These are phyloP conservation scores for Lasioglossum zephyrum DNA, from an alignment of 2,888 invertebrate genomes.

Conservation along the genomic window DNA sequence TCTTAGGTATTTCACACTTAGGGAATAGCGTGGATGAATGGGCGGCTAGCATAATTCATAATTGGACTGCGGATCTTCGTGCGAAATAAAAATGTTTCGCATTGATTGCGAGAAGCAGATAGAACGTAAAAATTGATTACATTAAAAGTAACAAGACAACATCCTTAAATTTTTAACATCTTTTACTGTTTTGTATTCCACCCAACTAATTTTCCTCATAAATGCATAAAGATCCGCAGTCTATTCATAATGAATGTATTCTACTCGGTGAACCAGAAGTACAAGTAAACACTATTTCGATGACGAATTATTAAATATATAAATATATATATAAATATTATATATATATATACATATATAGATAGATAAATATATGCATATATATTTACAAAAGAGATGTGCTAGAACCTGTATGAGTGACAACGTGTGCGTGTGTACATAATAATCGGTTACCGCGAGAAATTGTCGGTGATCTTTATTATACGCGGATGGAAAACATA, in stretches of 20 bases:
- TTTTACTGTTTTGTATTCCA: too few relatives aligned
- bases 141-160: too few relatives aligned
- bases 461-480: conserved; percentile 45
- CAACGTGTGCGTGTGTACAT: conserved; percentile 36
- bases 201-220: too few relatives aligned
- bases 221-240: too few relatives aligned
- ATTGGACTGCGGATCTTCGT: not conserved
- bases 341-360: conserved; percentile 35
- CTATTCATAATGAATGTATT: conserved; percentile 47
- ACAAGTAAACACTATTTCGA: conserved; percentile 65
- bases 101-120: too few relatives aligned
- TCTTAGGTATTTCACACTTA: conserved; percentile 70
- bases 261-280: conserved; percentile 70
- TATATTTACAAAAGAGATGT: conserved; percentile 47
- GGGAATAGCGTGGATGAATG: conserved; percentile 26
- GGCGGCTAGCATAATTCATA: conserved; percentile 54
- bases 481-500: conserved; percentile 23
- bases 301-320: conserved; percentile 69
- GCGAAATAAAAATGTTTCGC: too few relatives aligned
- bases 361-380: conserved; percentile 23
- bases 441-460: conserved; percentile 36
- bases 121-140: too few relatives aligned
- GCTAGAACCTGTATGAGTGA: conserved; percentile 4
- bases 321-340: conserved; percentile 37
- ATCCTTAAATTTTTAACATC: too few relatives aligned